Evolutionary conservation across 2,888 invertebrate genomes (phyloP).

Genomic region (Microlaimidae sp.): DNA sequence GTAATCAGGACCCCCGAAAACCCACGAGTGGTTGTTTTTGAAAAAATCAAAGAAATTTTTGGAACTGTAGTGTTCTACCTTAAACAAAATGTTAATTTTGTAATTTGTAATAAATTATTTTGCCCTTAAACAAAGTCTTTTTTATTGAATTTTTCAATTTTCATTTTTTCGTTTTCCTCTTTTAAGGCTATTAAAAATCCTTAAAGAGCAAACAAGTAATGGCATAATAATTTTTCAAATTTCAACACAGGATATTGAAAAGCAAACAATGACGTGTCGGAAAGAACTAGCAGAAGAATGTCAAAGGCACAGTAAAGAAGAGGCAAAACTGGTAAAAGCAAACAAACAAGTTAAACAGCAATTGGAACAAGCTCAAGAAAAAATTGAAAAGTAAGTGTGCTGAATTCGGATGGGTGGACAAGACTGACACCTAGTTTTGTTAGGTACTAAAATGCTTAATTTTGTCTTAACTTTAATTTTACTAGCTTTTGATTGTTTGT

Average conservation of each 20-base stretch:
- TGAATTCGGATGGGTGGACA: not conserved
- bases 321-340: slow-evolving; percentile 14
- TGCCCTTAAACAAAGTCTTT: no score
- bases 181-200: no score
- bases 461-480: not conserved
- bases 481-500: not conserved
- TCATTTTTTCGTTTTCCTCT: not conserved
- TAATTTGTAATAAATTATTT: no score
- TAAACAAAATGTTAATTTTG: no score
- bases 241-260: slow-evolving; percentile 18
- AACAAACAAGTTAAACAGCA: slow-evolving; percentile 16
- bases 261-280: slow-evolving; percentile 18
- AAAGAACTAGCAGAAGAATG: slow-evolving; percentile 17
- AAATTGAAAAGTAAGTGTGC: slow-evolving; percentile 13
- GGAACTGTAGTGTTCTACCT: no score
- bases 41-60: no score
- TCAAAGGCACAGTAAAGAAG: slow-evolving; percentile 16
- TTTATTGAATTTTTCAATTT: no score
- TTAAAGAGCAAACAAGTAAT: no score
- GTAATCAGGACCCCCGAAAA: no score
- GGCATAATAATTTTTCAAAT: slow-evolving; percentile 2
- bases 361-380: slow-evolving; percentile 15
- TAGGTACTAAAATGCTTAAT: not conserved
- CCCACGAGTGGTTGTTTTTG: no score
- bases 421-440: not conserved